Evolutionary conservation across 2,888 invertebrate genomes (phyloP).

Genomic region (Saturnia japonica): DNA sequence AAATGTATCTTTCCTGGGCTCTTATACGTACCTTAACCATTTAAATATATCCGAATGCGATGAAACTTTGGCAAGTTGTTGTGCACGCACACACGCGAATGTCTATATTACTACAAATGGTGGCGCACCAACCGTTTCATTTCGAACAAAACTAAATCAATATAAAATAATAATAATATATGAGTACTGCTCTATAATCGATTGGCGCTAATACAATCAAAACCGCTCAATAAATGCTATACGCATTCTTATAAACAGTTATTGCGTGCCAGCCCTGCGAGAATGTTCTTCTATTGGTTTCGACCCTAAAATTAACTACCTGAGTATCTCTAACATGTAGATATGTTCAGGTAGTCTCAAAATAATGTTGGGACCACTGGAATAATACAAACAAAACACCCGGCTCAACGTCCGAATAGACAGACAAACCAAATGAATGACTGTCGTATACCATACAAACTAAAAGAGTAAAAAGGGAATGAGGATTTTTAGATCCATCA

Average conservation of each 20-base stretch:
- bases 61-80: too few species aligned
- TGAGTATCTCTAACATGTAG: background rate
- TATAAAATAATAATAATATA: background rate
- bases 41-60: too few species aligned
- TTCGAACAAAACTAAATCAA: too few species aligned
- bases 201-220: background rate
- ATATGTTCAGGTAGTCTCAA: slow-evolving; percentile 14
- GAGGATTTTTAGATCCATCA: background rate
- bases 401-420: slow-evolving; percentile 26
- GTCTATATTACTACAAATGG: too few species aligned
- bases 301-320: slow-evolving; percentile 6
- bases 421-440: background rate
- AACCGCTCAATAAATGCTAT: background rate
- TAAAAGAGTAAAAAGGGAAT: background rate
- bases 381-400: slow-evolving; percentile 35
- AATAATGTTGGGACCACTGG: slow-evolving; percentile 12
- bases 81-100: too few species aligned
- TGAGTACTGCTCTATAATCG: background rate
- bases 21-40: too few species aligned
- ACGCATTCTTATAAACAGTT: background rate
- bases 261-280: slow-evolving; percentile 3
- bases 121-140: too few species aligned
- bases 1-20: too few species aligned
- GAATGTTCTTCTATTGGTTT: background rate
- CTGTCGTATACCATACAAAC: background rate